Conservation (phyloP, 2,888 invertebrate species). For the Tipula vernalis region DNA sequence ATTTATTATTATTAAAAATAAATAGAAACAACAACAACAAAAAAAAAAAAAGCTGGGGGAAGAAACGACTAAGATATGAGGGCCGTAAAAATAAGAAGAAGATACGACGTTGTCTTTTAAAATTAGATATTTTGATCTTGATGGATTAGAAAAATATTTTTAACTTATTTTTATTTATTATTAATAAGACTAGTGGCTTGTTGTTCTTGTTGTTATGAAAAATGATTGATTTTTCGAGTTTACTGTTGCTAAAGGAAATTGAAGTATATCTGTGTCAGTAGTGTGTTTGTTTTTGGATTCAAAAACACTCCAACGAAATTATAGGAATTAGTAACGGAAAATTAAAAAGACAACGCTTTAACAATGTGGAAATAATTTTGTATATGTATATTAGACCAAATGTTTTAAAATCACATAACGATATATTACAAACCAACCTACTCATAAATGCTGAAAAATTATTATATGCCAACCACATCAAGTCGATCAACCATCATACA, state of each 20-base stretch:
- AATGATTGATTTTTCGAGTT: not conserved
- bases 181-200: not conserved
- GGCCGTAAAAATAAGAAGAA: not conserved
- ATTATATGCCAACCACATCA: not conserved
- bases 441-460: not conserved
- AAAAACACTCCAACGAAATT: not conserved
- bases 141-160: not conserved
- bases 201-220: not conserved
- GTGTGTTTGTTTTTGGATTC: no score
- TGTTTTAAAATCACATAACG: not conserved
- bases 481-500: not conserved
- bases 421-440: not conserved
- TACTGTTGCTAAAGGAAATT: no score
- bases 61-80: not conserved
- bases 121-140: slow-evolving; percentile 4
- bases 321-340: not conserved
- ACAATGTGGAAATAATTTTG: not conserved
- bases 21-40: not conserved
- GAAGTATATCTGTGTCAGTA: not conserved
- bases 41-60: not conserved
- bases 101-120: not conserved
- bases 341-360: no score
- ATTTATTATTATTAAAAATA: not conserved
- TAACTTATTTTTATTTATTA: not conserved
- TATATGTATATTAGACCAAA: not conserved